Conservation (phyloP, 2,113 vertebrate genomes). For the Mustelus asterias region DNA sequence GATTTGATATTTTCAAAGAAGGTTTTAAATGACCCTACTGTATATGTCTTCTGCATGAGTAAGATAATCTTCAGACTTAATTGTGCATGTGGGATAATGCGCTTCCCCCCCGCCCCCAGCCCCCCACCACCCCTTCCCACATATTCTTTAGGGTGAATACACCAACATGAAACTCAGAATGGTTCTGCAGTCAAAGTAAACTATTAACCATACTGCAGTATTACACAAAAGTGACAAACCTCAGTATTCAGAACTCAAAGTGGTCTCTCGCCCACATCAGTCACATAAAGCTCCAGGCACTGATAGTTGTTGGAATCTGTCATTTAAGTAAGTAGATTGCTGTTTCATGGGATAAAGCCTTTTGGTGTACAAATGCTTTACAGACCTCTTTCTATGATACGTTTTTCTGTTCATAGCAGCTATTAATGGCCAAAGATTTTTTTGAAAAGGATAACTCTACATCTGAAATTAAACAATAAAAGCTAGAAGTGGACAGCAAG, state of each 20-base stretch:
- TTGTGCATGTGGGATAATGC: slow-evolving; percentile 15
- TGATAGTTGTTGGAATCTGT: background rate
- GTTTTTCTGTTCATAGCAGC: background rate
- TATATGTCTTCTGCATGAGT: slow-evolving; percentile 26
- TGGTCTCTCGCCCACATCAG: background rate
- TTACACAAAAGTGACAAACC: slow-evolving; percentile 28
- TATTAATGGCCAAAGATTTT: background rate
- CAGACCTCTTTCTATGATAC: background rate
- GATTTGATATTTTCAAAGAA: slow-evolving; percentile 34
- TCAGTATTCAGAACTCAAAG: background rate
- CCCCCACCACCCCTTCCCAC: no score
- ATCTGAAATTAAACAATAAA: slow-evolving; percentile 14
- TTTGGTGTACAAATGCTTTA: background rate
- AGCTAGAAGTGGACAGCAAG: background rate
- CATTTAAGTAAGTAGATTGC: slow-evolving; percentile 15
- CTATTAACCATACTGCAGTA: background rate
- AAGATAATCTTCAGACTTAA: slow-evolving; percentile 26
- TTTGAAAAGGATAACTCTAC: background rate
- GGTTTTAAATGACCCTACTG: background rate
- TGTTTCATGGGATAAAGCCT: slow-evolving; percentile 4
- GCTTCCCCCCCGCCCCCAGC: no score
- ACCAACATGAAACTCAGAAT: background rate
- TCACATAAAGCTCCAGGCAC: slow-evolving; percentile 10
- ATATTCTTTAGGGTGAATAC: slow-evolving; percentile 3
- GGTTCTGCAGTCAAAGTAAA: background rate